Conservation (phyloP, 2,113 vertebrate species). For the Mastomys natalensis region DNA sequence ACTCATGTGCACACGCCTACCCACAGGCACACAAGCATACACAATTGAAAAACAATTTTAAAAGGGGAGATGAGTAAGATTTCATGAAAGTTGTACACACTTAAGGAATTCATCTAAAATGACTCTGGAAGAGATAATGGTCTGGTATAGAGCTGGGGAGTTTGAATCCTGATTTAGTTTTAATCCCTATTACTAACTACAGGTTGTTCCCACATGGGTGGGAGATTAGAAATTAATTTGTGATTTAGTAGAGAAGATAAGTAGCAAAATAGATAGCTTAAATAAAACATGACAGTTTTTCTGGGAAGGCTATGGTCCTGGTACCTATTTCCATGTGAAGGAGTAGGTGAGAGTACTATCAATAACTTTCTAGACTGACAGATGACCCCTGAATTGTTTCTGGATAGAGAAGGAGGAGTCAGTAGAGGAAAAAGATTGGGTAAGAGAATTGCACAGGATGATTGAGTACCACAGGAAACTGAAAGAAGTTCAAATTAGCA, state of each 20-base stretch:
- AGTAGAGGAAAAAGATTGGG: not conserved
- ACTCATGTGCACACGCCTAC: not conserved
- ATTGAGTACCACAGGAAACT: not conserved
- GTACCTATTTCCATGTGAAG: not conserved
- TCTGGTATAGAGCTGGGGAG: not conserved
- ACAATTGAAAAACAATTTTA: not conserved
- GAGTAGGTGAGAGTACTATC: not conserved
- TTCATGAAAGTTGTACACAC: not conserved
- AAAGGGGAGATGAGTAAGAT: not conserved
- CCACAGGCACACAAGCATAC: not conserved
- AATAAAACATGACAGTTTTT: conserved; percentile 3
- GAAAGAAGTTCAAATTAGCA: not conserved
- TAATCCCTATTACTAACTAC: not conserved
- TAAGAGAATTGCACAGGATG: not conserved
- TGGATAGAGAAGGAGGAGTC: not conserved
- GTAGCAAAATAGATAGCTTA: not conserved
- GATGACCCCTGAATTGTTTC: not conserved
- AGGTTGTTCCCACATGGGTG: not conserved
- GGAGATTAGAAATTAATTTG: not conserved
- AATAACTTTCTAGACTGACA: conserved; percentile 12
- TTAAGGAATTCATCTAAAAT: not conserved
- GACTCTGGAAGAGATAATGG: not conserved
- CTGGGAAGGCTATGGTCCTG: not conserved
- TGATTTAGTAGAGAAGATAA: not conserved
- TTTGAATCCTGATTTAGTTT: not conserved